A percentile compares a stretch with the other conserved stretches of the same genome.
Conservation (phyloP, 2,113 vertebrate species). For the Caranx melampygus region DNA sequence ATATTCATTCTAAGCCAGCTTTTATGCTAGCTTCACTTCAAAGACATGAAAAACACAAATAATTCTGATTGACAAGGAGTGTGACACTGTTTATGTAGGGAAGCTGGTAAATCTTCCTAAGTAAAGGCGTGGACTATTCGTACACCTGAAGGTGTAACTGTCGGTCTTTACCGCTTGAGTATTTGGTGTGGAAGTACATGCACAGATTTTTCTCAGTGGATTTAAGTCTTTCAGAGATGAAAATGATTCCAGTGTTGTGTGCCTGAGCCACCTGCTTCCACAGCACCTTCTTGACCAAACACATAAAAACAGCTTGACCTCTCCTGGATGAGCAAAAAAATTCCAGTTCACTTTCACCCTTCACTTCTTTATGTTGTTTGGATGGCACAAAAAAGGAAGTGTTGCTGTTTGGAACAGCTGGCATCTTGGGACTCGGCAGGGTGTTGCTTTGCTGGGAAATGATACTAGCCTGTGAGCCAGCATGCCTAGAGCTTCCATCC, state of each 20-base stretch:
- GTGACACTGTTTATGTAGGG: too few species aligned
- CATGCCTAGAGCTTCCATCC: slow-evolving; percentile 47
- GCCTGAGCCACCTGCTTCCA: not conserved
- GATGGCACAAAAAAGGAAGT: not conserved
- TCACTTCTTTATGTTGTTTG: not conserved
- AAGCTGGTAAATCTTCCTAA: too few species aligned
- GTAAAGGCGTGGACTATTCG: too few species aligned
- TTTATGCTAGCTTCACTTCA: not conserved
- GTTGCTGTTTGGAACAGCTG: slow-evolving; percentile 41
- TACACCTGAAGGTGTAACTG: too few species aligned
- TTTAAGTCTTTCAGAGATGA: too few species aligned
- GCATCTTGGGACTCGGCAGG: slow-evolving; percentile 32
- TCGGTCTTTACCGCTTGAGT: too few species aligned
- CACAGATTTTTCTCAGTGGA: too few species aligned
- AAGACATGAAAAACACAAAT: too few species aligned
- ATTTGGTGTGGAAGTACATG: too few species aligned
- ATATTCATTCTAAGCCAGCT: not conserved
- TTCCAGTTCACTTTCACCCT: not conserved
- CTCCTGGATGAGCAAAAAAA: not conserved
- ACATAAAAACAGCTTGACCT: not conserved
- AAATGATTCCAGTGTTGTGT: not conserved
- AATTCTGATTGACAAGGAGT: too few species aligned
- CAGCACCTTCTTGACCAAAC: not conserved
- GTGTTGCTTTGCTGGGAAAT: slow-evolving; percentile 49
- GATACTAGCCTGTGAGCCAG: slow-evolving; percentile 52